Base-by-base conservation (phyloP, 2,888 invertebrate genomes). In the Leucophora obtusa region DNA sequence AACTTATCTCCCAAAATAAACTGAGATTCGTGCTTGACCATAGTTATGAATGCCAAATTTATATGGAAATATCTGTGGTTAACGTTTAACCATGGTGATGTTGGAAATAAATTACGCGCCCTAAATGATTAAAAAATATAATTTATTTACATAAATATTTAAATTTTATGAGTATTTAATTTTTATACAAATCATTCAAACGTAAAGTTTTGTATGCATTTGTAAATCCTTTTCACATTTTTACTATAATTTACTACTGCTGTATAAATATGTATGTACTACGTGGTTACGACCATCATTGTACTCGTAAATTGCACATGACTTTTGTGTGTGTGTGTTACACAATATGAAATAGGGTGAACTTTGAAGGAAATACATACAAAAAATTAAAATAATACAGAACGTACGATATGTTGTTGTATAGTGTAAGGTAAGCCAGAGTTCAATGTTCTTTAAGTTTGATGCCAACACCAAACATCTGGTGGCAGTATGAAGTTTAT, bases 401-500 rank as follows among this genome's bases (percentile, higher is more conserved):
- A 28, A 28, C 7, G 7, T 2, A 28, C 6, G 7, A 1, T n/a
- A n/a, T n/a, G n/a, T n/a, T n/a, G n/a, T n/a, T n/a, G n/a, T n/a
- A n/a, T n/a, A n/a, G n/a, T 11, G 11, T 10, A 38, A 47, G 77
- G 71, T 77, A 71, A 66, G 71, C 43, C 73, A 73, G 51, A 77
- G 81, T 81, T 81, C 81, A 81, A 81, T 81, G 81, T 81, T 81
- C 81, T 72, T 77, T 81, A 72, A 65, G 73, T 58, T 69, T 54
- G n/a, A 8, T 53, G 17, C 24, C 38, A 38, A 38, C 38, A 38
- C 11, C 8, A 38, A 38, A 38, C 38, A 38, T 38, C 38, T 38
- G 38, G 38, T 38, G 10, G 35, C 38, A 11, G 11, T 11, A 14
- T 11, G 6, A 38, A 38, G 38, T 11, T 28, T 28, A 7, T 28